phyloP scores from a whole-genome alignment of 2,888 invertebrate genomes.

The Archips crataeganus region DNA sequence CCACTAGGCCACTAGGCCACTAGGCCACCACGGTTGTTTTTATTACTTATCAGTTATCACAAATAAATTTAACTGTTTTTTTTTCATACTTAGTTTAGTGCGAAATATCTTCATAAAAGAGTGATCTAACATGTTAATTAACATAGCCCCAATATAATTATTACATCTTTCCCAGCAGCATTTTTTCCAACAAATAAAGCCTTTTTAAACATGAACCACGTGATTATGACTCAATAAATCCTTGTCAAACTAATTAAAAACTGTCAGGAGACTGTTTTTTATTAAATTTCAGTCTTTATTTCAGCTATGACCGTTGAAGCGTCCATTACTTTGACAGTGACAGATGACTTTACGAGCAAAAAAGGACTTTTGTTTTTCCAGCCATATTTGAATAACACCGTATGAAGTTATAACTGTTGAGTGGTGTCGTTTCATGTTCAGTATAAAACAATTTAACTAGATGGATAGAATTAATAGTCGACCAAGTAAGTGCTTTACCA shows the following conservation, averaged over 20 bases:
- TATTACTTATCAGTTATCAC: too few relatives aligned
- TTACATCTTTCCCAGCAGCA: too few relatives aligned
- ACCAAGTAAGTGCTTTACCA: too few relatives aligned
- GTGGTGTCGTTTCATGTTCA: background rate
- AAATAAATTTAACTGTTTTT: too few relatives aligned
- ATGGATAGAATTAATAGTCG: background rate
- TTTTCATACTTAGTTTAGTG: too few relatives aligned
- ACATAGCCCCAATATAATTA: too few relatives aligned
- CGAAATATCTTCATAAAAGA: too few relatives aligned
- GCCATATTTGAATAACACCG: constrained; percentile 8
- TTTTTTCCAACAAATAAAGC: too few relatives aligned
- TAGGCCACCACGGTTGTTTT: too few relatives aligned
- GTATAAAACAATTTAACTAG: background rate
- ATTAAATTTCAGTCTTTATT: constrained; percentile 18
- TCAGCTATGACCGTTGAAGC: constrained; percentile 2
- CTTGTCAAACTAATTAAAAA: background rate
- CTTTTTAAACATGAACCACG: background rate
- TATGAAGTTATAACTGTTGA: background rate
- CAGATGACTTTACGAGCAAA: constrained; percentile 13
- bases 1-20: too few relatives aligned
- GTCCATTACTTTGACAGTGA: constrained; percentile 14
- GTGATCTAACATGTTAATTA: too few relatives aligned
- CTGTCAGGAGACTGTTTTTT: background rate
- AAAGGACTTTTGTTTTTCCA: background rate
- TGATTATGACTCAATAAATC: background rate